These are phyloP conservation scores for Polydrusus pterygomalis DNA, from an alignment of 2,888 invertebrate species.

Conservation along the genomic window DNA sequence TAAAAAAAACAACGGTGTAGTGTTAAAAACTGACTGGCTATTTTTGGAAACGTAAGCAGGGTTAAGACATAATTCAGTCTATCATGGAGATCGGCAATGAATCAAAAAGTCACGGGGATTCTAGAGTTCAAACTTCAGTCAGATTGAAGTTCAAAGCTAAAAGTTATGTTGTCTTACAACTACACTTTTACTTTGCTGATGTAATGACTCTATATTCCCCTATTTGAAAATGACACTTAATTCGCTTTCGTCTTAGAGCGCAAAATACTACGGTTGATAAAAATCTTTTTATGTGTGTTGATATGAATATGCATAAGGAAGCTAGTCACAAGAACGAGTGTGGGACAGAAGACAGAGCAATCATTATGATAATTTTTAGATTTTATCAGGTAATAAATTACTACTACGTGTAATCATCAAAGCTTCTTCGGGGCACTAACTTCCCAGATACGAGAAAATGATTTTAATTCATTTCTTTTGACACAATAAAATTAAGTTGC, in stretches of 20 bases:
- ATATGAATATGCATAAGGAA: constrained; percentile 59
- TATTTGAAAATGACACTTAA: constrained; percentile 37
- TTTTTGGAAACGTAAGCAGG: no score
- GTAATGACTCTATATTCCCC: constrained; percentile 4
- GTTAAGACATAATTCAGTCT: no score
- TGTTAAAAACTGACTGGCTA: no score
- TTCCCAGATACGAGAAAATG: constrained; percentile 49
- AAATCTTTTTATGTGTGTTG: constrained; percentile 52
- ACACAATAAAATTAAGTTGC: constrained; percentile 47
- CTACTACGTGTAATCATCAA: constrained; percentile 55
- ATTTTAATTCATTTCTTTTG: constrained; percentile 52
- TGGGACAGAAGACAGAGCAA: constrained; percentile 58
- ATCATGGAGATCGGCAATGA: no score
- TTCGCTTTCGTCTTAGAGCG: constrained; percentile 42
- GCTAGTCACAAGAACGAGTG: constrained; percentile 58
- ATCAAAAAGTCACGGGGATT: no score
- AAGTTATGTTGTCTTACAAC: no score
- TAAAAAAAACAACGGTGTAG: no score
- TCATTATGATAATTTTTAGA: constrained; percentile 59
- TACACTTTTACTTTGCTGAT: background rate
- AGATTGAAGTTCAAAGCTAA: no score
- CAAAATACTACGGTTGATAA: constrained; percentile 45
- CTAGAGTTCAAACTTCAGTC: no score
- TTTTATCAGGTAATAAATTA: constrained; percentile 57
- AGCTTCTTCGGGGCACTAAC: constrained; percentile 49